Conservation (phyloP, 2,888 invertebrate species). For the Dione vanillae region DNA sequence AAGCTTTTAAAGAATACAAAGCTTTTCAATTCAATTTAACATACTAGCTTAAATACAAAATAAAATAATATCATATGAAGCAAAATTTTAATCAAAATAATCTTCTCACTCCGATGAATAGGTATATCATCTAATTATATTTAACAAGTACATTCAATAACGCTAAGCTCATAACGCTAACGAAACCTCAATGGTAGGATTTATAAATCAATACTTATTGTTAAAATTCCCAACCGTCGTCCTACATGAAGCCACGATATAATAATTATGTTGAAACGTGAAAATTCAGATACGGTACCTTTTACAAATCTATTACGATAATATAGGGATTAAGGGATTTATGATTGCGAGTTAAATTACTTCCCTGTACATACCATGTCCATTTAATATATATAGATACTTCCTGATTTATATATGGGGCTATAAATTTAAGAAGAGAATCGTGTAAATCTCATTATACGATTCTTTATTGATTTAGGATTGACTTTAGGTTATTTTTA, state of each 20-base stretch:
- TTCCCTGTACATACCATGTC: background rate
- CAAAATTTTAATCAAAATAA: constrained; percentile 10
- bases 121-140: background rate
- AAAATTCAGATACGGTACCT: constrained; percentile 15
- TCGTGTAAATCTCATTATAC: no score
- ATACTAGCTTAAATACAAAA: background rate
- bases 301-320: constrained; percentile 5
- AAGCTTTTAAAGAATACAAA: no score
- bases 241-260: constrained; percentile 18
- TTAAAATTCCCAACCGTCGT: constrained; percentile 18
- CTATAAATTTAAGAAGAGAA: background rate
- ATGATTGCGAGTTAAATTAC: background rate
- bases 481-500: no score
- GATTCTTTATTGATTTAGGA: no score
- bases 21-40: no score
- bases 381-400: background rate
- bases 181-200: constrained; percentile 23
- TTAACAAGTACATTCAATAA: background rate
- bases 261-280: constrained; percentile 15
- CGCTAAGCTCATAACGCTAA: constrained; percentile 12
- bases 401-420: background rate
- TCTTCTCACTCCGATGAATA: background rate
- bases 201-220: constrained; percentile 32
- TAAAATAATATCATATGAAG: background rate
- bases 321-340: background rate